Conservation (phyloP, 2,797 vertebrate species). For the Huso huso region DNA sequence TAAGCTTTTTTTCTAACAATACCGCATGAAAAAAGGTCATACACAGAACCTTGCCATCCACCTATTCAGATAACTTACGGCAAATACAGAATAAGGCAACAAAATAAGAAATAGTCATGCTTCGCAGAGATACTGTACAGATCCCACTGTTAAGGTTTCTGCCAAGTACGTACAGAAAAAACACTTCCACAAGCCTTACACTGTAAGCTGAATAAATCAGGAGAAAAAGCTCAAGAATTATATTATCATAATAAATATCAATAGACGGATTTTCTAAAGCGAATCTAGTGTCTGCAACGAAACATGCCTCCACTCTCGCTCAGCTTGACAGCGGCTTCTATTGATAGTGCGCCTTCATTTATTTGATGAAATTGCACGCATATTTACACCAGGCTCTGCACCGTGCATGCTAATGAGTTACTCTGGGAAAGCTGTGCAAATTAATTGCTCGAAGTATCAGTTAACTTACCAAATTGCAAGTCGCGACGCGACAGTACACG, state of each 20-base stretch:
- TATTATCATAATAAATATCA: background rate
- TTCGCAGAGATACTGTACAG: too few relatives aligned
- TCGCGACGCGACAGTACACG: constrained; percentile 34
- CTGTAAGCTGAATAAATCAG: too few relatives aligned
- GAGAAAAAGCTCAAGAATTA: too few relatives aligned
- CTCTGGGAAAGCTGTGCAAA: constrained; percentile 32
- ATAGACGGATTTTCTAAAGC: constrained; percentile 6
- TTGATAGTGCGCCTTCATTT: constrained; percentile 22
- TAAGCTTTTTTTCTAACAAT: too few relatives aligned
- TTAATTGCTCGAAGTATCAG: constrained; percentile 39
- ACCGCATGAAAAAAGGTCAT: too few relatives aligned
- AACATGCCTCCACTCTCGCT: constrained; percentile 15
- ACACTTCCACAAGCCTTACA: too few relatives aligned
- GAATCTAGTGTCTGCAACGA: constrained; percentile 6
- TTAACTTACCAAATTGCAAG: constrained; percentile 45
- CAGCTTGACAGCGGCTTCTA: constrained; percentile 18
- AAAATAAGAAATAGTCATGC: too few relatives aligned
- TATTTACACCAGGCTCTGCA: constrained; percentile 35
- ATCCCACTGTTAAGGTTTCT: too few relatives aligned
- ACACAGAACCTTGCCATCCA: too few relatives aligned
- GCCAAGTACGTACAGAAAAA: too few relatives aligned
- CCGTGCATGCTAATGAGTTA: constrained; percentile 40
- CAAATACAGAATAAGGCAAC: too few relatives aligned
- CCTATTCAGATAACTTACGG: too few relatives aligned
- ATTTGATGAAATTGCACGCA: constrained; percentile 27